These are phyloP conservation scores for Acrobasis consociella DNA, from an alignment of 2,888 invertebrate species.

Conservation along the genomic window DNA sequence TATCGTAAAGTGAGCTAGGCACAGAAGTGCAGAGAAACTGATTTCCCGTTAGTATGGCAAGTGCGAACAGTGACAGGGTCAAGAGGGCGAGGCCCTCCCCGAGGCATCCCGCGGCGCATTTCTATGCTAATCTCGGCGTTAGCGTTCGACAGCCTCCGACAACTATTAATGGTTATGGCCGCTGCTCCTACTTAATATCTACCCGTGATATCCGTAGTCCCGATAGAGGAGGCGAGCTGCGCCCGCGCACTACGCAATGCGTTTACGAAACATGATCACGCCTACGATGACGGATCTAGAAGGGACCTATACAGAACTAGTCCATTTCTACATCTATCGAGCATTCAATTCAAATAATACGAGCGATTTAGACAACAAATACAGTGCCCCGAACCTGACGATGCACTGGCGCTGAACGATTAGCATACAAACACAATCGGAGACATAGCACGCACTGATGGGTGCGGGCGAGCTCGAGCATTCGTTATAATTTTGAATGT, in stretches of 20 bases:
- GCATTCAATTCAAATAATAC: constrained; percentile 82
- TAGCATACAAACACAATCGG: constrained; percentile 80
- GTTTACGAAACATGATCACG: constrained; percentile 72
- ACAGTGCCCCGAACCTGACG: constrained; percentile 73
- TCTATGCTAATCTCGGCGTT: constrained; percentile 77
- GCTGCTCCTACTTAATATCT: constrained; percentile 64
- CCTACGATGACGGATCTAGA: constrained; percentile 63
- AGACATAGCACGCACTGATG: constrained; percentile 67
- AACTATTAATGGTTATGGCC: constrained; percentile 76
- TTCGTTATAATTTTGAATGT: constrained; percentile 82
- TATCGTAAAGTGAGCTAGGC: constrained; percentile 46
- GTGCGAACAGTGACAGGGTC: constrained; percentile 77
- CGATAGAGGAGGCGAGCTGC: constrained; percentile 49
- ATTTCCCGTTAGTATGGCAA: constrained; percentile 74
- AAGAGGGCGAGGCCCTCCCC: constrained; percentile 73
- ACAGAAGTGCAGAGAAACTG: constrained; percentile 60
- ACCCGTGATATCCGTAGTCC: constrained; percentile 56
- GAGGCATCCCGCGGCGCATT: constrained; percentile 70
- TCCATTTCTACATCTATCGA: constrained; percentile 77
- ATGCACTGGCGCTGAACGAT: constrained; percentile 76
- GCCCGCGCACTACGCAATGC: constrained; percentile 66
- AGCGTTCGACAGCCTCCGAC: constrained; percentile 70
- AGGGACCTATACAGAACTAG: constrained; percentile 69
- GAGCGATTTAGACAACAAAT: constrained; percentile 79
- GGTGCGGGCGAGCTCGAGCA: constrained; percentile 74